phyloP scores from a whole-genome alignment of 1,140 invertebrate genomes.

The Piezodorus guildinii region DNA sequence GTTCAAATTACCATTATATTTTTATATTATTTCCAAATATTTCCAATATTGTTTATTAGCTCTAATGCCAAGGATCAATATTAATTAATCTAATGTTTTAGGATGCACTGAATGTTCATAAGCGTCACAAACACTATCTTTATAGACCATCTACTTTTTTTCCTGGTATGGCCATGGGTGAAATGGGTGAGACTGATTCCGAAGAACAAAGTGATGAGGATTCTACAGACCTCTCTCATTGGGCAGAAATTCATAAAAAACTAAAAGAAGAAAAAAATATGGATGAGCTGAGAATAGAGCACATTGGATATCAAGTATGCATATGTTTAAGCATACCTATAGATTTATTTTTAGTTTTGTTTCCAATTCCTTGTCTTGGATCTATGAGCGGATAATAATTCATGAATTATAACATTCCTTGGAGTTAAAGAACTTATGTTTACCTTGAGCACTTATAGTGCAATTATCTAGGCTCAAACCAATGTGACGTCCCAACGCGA shows the following conservation, averaged over 20 bases:
- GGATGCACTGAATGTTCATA: conserved; percentile 37
- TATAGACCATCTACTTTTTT: conserved; percentile 64
- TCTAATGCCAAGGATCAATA: no score
- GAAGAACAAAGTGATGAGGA: conserved; percentile 28
- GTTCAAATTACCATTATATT: no score
- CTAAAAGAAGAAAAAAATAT: conserved; percentile 31
- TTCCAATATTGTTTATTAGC: no score
- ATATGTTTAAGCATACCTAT: no score
- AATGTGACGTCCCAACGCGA: no score
- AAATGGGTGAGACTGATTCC: conserved; percentile 24
- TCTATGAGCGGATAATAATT: conserved; percentile 6
- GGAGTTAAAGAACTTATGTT: no score
- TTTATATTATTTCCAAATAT: no score
- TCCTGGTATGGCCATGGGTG: conserved; percentile 34
- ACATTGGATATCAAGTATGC: conserved; percentile 40
- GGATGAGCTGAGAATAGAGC: conserved; percentile 30
- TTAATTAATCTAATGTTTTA: conserved; percentile 14
- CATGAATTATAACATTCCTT: no score
- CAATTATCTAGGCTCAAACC: no score
- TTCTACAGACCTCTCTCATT: conserved; percentile 28
- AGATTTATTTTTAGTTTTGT: conserved; percentile 14
- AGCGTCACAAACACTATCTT: conserved; percentile 39
- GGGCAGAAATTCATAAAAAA: conserved; percentile 31
- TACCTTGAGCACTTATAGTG: no score
- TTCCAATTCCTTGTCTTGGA: conserved; percentile 7